A percentile compares a stretch with the other conserved stretches of the same genome.
These are phyloP conservation scores for Cyaniris semiargus DNA, from an alignment of 2,888 invertebrate genomes.

Conservation along the genomic window DNA sequence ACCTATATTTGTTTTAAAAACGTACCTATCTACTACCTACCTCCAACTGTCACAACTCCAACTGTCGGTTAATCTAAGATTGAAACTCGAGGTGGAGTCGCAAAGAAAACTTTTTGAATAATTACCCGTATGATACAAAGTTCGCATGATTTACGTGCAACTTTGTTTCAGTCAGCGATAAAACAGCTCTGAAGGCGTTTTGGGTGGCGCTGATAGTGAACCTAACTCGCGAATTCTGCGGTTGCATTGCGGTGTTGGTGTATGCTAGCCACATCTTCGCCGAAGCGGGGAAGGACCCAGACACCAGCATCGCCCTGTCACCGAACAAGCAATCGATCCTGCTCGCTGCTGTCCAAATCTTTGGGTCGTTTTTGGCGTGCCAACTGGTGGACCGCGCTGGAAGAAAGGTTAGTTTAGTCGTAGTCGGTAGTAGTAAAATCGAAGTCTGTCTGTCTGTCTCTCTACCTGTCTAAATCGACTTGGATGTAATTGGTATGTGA, in stretches of 20 bases:
- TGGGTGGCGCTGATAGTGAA: conserved; percentile 73
- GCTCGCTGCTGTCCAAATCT: conserved; percentile 68
- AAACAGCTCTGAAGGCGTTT: conserved; percentile 67
- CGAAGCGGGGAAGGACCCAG: conserved; percentile 57
- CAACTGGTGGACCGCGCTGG: conserved; percentile 70
- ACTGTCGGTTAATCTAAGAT: not conserved
- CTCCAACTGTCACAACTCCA: not conserved
- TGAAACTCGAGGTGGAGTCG: not conserved
- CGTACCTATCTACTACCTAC: too few relatives aligned
- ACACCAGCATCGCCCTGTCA: conserved; percentile 58
- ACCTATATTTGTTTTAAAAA: too few relatives aligned
- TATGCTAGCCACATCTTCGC: conserved; percentile 74
- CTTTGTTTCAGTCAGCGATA: conserved; percentile 58
- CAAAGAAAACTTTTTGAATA: not conserved
- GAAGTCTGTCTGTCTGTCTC: too few relatives aligned
- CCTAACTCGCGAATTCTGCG: conserved; percentile 70
- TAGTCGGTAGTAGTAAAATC: conserved; percentile 2
- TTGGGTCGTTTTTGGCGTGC: conserved; percentile 71
- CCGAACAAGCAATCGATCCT: conserved; percentile 72
- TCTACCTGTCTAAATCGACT: too few relatives aligned
- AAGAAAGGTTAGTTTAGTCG: conserved; percentile 57
- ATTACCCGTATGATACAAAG: not conserved
- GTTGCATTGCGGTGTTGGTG: conserved; percentile 70
- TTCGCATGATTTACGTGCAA: not conserved
- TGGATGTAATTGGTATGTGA: too few relatives aligned